Percentiles rank a stretch among this genome's conserved stretches.
Conservation (phyloP, 2,797 vertebrate species). For the Sebastes jordani region DNA sequence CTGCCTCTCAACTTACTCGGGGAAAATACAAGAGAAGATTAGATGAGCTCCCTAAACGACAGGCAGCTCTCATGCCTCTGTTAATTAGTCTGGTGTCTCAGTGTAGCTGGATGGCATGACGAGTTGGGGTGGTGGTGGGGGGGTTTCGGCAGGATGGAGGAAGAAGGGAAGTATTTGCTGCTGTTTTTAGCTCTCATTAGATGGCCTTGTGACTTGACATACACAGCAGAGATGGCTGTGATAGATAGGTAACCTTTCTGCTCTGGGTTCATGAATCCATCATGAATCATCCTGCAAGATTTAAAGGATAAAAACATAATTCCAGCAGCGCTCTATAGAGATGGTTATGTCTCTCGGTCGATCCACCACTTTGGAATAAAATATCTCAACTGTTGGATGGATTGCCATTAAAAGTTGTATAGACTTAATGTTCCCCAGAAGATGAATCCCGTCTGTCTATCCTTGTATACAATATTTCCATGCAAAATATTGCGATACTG, state of each 20-base stretch:
- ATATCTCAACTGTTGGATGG: not conserved
- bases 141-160: not conserved
- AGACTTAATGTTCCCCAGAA: not conserved
- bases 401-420: not conserved
- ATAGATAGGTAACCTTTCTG: not conserved
- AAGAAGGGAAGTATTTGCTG: not conserved
- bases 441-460: not conserved
- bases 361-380: not conserved
- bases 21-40: conserved; percentile 31
- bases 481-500: too few relatives aligned
- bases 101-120: conserved; percentile 13
- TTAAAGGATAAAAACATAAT: not conserved
- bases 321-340: not conserved
- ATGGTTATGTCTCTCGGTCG: not conserved
- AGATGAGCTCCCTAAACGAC: conserved; percentile 37
- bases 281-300: not conserved
- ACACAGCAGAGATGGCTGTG: not conserved
- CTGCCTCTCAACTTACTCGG: not conserved
- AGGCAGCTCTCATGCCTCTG: conserved; percentile 37
- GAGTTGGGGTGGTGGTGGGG: not conserved
- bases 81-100: conserved; percentile 49
- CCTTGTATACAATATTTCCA: too few relatives aligned
- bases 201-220: not conserved
- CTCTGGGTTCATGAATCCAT: not conserved
- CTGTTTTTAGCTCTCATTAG: not conserved